These are phyloP conservation scores for Thaumetopoea pityocampa DNA, from an alignment of 1,140 invertebrate genomes.

Conservation along the genomic window DNA sequence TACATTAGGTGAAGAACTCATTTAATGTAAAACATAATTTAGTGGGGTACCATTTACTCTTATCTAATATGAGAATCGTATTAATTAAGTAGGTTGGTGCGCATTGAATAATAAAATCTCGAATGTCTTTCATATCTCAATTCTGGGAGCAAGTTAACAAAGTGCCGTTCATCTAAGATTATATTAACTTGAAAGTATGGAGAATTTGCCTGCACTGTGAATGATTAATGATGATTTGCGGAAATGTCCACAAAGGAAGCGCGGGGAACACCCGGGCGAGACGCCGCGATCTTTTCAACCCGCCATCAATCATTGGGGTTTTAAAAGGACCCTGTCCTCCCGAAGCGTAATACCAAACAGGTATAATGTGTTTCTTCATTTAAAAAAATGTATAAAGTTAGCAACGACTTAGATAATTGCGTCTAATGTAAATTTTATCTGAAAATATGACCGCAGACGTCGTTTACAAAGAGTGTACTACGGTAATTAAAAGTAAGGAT, in stretches of 20 bases:
- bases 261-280: background rate
- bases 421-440: too few species aligned
- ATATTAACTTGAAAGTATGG: constrained; percentile 1
- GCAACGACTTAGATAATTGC: background rate
- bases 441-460: too few species aligned
- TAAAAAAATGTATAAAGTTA: constrained; percentile 6
- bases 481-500: too few species aligned
- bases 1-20: too few species aligned
- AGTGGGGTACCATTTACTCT: too few species aligned
- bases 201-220: constrained; percentile 15
- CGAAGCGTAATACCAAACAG: constrained; percentile 1
- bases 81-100: too few species aligned
- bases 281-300: constrained; percentile 12
- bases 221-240: constrained; percentile 19
- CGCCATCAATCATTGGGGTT: constrained; percentile 18
- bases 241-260: constrained; percentile 12
- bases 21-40: too few species aligned
- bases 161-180: background rate
- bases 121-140: too few species aligned
- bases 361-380: constrained; percentile 6
- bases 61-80: too few species aligned
- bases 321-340: constrained; percentile 18
- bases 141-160: too few species aligned
- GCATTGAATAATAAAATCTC: too few species aligned
- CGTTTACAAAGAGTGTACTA: too few species aligned